Evolutionary conservation across 2,113 vertebrate species (phyloP), one percentile per base, ranked within the genome.

Genomic region (Salvelinus alpinus): DNA sequence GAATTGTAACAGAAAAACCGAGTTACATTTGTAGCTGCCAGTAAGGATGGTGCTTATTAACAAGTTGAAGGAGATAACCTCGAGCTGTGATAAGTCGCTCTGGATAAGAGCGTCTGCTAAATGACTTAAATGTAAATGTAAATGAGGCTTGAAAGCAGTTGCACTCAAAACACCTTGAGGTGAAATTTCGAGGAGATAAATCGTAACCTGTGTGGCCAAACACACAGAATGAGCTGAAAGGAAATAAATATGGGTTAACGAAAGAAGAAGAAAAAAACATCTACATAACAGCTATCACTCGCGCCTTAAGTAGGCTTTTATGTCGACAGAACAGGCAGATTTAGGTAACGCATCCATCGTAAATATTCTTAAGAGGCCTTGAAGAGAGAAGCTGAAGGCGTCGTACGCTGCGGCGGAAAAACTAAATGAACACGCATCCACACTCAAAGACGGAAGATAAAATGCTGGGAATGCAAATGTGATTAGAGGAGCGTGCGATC

Each of bases 361-460:
- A 51, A 51, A 72, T n/a, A 68, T 67, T 77, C 60, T 48, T 51
- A 64, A 73, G 22, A 34, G 60, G 25, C 60, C 69, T 71, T 69
- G 71, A 75, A 71, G 29, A 11, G 31, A 78, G 57, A 51, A 75
- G 80, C 73, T 77, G 80, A 80, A 66, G 76, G 83, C 82, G 3
- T 25, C 16, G 74, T 62, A 62, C 76, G 83, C 78, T 75, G 80
- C 77, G 79, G 71, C 80, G 82, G 74, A 77, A 48, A 48, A 85
- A 80, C 66, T 11, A 8, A 31, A 54, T 67, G 57, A 76, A 75
- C 83, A 85, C 81, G 79, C 78, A 81, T 82, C 85, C 84, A 82
- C 82, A 64, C 27, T 57, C 12, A 14, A 83, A 84, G 78, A 86
- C 88, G 75, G 88, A 88, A 85, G 85, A 44, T 75, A 65, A 80